Base-by-base conservation (phyloP, 2,888 invertebrate genomes). In the Stratiomys singularior region DNA sequence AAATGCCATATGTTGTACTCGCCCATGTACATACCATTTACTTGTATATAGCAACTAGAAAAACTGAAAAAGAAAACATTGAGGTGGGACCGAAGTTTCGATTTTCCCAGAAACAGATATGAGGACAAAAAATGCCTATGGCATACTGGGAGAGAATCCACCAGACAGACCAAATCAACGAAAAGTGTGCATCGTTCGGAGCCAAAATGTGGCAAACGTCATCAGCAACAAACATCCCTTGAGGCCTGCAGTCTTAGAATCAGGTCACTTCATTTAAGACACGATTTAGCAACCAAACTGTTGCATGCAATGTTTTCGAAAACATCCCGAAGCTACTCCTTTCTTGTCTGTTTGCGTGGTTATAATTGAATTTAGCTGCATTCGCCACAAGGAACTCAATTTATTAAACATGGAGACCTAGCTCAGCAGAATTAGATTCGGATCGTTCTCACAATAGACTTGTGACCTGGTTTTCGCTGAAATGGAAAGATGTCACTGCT, bases 381-480 rank as follows among this genome's bases (percentile, higher is more conserved):
- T 25, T 47, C 47, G 15, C 69, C 47, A 47, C 69, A 71, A 46
- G 47, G 25, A 47, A 5, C 21, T 67, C 46, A 46, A 47, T 47
- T 47, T 71, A 47, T 47, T n/a, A 46, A 67, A 67, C n/a, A 23
- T 23, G 23, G 46, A 47, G 15, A 13, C n/a, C 69, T 15, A 47
- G 47, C 9, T 72, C 58, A 58, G 72, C 72, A 28, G 56, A 72
- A 56, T 13, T n/a, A 71, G 47, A 27, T 27, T n/a, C 30, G 30
- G 25, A 47, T 71, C 47, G 52, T 71, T 71, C 72, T 56, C 58
- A 56, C 52, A 71, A 71, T 52, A 52, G 71, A 52, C n/a, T 72
- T 30, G 30, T 72, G 56, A 72, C 58, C 72, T 30, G 72, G 56
- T 56, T 72, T 58, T 18, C 30, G 18, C 47, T 52, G 7, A 25